Evolutionary conservation across 2,797 vertebrate genomes (phyloP).

Genomic region (Ctenopoma multispine): DNA sequence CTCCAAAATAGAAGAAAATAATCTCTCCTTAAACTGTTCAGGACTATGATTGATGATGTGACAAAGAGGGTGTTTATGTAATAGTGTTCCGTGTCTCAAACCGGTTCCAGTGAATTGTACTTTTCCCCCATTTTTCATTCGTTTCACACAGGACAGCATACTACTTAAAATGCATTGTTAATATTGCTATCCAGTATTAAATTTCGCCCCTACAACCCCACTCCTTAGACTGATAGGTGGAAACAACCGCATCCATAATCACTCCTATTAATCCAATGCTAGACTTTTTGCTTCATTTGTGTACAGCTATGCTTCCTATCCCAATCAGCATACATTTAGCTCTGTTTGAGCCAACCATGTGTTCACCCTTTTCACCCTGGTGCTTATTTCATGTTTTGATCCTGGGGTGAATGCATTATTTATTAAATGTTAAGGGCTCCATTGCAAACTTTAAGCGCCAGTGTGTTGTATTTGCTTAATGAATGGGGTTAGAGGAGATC

Average conservation of each 20-base stretch:
- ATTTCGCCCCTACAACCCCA: constrained; percentile 48
- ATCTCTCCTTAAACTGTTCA: constrained; percentile 5
- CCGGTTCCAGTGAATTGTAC: constrained; percentile 13
- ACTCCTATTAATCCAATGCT: constrained; percentile 56
- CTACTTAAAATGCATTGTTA: constrained; percentile 64
- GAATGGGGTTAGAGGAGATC: constrained; percentile 77
- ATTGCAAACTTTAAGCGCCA: constrained; percentile 78
- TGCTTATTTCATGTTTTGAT: constrained; percentile 72
- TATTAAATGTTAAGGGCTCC: constrained; percentile 78
- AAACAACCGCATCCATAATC: constrained; percentile 72
- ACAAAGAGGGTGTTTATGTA: constrained; percentile 20
- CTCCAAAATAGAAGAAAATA: neutral
- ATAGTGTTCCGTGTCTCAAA: constrained; percentile 12
- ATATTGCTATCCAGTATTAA: constrained; percentile 49
- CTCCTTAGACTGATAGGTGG: constrained; percentile 56
- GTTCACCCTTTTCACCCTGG: constrained; percentile 51
- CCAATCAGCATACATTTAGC: constrained; percentile 57
- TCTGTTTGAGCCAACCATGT: constrained; percentile 36
- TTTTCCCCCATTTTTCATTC: constrained; percentile 42
- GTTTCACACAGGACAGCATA: constrained; percentile 31
- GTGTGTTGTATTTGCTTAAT: constrained; percentile 81
- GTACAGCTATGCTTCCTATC: constrained; percentile 48
- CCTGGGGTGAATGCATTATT: constrained; percentile 75
- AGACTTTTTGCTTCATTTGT: constrained; percentile 44
- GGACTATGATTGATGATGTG: constrained; percentile 30